Evolutionary conservation across 2,113 vertebrate genomes (phyloP), one percentile per base, ranked within the genome.

Genomic region (Mungos mungo): DNA sequence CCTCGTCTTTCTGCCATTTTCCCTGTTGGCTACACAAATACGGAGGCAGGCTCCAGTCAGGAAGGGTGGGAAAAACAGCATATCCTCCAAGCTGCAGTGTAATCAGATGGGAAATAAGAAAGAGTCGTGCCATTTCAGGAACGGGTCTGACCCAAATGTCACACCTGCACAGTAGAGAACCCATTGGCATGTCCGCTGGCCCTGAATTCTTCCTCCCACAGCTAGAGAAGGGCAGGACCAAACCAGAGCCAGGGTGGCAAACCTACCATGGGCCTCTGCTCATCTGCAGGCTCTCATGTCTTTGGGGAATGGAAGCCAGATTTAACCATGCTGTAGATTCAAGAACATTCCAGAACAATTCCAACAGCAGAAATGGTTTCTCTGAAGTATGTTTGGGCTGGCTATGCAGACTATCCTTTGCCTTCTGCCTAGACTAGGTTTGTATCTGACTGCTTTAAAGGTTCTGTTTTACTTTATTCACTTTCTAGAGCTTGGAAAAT

Each of bases 1-100:
- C 92, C 96, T 98, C 96, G 27, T 47, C 45, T 52, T 72, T 92
- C 90, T 97, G 87, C 96, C 92, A 94, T 97, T 94, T 96, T 79
- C 90, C 76, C 72, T 86, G 33, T 52, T 94, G 93, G 81, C 71
- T 94, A 79, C 65, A 50, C 84, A 97, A 83, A 97, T 27, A 68
- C 0, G 9, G 79, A 85, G 65, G 54, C 88, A 81, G 77, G 83
- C 68, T 71, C 45, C 29, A 95, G 9, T 29, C 87, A 88, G 29
- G 83, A 66, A 90, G 68, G 74, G 15, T 80, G 35, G 38, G 66
- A 91, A 91, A 88, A 63, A 76, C 66, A 65, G n/a, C 66, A 14
- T 4, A 23, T 10, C 14, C 33, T 88, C 92, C 71, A 82, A 79
- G 45, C 60, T 69, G 27, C 10, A 2, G 54, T 92, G 35, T 83